phyloP scores from a whole-genome alignment of 2,797 vertebrate genomes.

The Chiloscyllium punctatum region DNA sequence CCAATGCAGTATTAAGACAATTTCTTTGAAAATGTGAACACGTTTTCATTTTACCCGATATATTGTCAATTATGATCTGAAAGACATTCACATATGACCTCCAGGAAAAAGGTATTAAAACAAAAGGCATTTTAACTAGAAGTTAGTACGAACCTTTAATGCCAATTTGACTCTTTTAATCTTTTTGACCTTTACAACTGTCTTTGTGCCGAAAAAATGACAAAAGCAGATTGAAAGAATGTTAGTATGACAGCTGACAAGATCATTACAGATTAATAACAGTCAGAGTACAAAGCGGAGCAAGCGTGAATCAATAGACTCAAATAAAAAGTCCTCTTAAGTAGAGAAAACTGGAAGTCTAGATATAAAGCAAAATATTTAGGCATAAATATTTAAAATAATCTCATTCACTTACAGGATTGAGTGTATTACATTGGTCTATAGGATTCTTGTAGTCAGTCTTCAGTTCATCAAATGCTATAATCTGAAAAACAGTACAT shows the following conservation, averaged over 20 bases:
- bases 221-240: slow-evolving; percentile 82
- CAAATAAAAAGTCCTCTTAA: slow-evolving; percentile 39
- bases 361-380: slow-evolving; percentile 43
- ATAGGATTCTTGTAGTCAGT: slow-evolving; percentile 99
- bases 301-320: slow-evolving; percentile 65
- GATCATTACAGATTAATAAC: slow-evolving; percentile 72
- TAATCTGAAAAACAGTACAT: slow-evolving; percentile 70
- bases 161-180: slow-evolving; percentile 99
- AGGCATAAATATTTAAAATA: slow-evolving; percentile 20
- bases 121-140: slow-evolving; percentile 69
- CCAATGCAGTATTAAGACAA: background rate
- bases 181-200: slow-evolving; percentile 99
- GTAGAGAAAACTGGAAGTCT: slow-evolving; percentile 40
- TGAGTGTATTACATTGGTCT: slow-evolving; percentile 98
- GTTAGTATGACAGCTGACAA: slow-evolving; percentile 90
- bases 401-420: slow-evolving; percentile 78
- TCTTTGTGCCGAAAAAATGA: slow-evolving; percentile 82
- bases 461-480: slow-evolving; percentile 98
- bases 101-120: slow-evolving; percentile 34
- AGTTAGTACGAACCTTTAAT: slow-evolving; percentile 98
- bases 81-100: slow-evolving; percentile 37
- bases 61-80: slow-evolving; percentile 4
- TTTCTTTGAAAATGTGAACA: background rate
- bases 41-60: background rate
- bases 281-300: slow-evolving; percentile 62